Percentiles rank a stretch among this genome's conserved stretches.
Evolutionary conservation across 1,140 invertebrate species (phyloP).

Genomic region (Octopus sinensis): DNA sequence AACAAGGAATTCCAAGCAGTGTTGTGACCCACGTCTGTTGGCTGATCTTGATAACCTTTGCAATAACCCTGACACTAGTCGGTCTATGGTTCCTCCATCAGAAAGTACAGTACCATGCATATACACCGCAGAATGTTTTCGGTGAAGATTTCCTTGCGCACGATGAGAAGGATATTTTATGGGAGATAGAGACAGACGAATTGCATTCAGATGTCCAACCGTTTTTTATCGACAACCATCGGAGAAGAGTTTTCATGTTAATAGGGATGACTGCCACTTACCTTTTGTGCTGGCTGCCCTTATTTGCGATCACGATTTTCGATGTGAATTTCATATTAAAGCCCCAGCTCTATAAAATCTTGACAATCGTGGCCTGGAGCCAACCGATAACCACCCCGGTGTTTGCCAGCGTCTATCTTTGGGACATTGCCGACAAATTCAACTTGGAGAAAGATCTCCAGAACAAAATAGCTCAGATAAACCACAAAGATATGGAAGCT

Average conservation of each 20-base stretch:
- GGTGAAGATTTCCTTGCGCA: slow-evolving; percentile 33
- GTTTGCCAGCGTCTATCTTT: slow-evolving; percentile 46
- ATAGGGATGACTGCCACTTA: slow-evolving; percentile 75
- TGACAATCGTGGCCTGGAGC: slow-evolving; percentile 58
- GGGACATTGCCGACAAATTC: slow-evolving; percentile 37
- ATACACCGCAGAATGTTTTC: neutral
- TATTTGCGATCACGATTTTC: slow-evolving; percentile 77
- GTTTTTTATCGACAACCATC: slow-evolving; percentile 27
- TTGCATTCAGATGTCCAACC: neutral
- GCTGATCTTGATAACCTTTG: slow-evolving; percentile 83
- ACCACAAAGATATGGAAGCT: slow-evolving; percentile 3
- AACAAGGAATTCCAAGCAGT: slow-evolving; percentile 73
- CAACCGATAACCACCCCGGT: slow-evolving; percentile 46
- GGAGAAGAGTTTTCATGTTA: slow-evolving; percentile 38
- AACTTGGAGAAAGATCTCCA: slow-evolving; percentile 31
- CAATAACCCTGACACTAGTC: slow-evolving; percentile 78
- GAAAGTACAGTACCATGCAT: slow-evolving; percentile 62
- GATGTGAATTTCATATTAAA: slow-evolving; percentile 47
- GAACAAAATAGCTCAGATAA: slow-evolving; percentile 29
- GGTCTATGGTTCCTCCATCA: slow-evolving; percentile 80
- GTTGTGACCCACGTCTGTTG: slow-evolving; percentile 86
- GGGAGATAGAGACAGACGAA: neutral
- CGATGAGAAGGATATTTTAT: slow-evolving; percentile 25
- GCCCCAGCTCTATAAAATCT: slow-evolving; percentile 32
- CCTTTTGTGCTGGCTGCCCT: slow-evolving; percentile 82